Evolutionary conservation across 2,888 invertebrate genomes (phyloP).

Genomic region (Synergus laeviventris): DNA sequence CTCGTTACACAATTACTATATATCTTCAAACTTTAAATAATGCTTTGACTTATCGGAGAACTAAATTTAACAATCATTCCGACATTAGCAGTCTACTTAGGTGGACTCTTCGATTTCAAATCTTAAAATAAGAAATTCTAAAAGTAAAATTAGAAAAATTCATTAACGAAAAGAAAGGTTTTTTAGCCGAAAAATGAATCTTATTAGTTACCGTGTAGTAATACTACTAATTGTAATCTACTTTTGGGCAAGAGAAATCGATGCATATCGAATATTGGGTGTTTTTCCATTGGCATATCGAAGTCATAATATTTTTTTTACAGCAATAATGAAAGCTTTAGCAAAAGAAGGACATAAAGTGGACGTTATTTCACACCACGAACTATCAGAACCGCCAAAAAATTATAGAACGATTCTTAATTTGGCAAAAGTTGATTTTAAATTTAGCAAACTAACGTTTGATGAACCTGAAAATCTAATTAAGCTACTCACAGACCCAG

Average conservation of each 20-base stretch:
- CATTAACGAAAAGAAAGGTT: no score
- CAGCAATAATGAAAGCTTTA: slow-evolving; percentile 73
- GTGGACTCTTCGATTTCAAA: no score
- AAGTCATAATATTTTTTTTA: slow-evolving; percentile 76
- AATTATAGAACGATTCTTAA: slow-evolving; percentile 71
- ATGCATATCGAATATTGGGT: slow-evolving; percentile 71
- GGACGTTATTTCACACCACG: slow-evolving; percentile 68
- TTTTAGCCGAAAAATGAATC: background rate
- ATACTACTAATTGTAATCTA: background rate
- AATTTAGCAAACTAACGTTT: background rate
- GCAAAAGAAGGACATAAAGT: slow-evolving; percentile 75
- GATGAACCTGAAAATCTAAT: background rate
- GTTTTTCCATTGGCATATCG: slow-evolving; percentile 74
- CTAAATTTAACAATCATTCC: no score
- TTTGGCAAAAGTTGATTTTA: slow-evolving; percentile 37
- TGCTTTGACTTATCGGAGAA: no score
- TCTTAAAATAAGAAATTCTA: no score
- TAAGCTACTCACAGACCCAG: background rate
- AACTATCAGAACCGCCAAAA: slow-evolving; percentile 60
- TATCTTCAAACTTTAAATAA: no score
- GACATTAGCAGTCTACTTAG: no score
- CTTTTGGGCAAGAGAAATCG: background rate
- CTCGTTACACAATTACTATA: no score
- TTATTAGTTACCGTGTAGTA: background rate
- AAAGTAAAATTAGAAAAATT: background rate